Percentiles rank a stretch among this genome's conserved stretches.
phyloP scores from a whole-genome alignment of 2,888 invertebrate genomes.

The Augiades crinisus region DNA sequence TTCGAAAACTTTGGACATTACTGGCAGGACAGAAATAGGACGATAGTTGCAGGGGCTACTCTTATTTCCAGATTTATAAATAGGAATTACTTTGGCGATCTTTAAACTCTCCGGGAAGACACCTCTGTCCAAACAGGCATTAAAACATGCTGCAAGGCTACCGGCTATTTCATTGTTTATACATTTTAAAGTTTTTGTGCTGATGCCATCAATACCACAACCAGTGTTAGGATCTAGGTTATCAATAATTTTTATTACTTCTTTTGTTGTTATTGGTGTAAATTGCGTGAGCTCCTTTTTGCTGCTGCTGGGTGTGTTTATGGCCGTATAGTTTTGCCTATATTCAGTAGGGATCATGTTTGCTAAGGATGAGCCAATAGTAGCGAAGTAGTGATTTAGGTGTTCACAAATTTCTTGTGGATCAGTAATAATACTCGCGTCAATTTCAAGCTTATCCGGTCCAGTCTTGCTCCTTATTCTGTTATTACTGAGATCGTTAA shows the following conservation, averaged over 20 bases:
- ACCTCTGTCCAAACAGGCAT: not conserved
- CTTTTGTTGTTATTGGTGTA: not conserved
- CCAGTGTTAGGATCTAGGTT: not conserved
- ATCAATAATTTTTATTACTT: not conserved
- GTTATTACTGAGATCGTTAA: constrained; percentile 4
- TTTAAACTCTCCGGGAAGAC: not conserved
- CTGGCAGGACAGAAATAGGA: constrained; percentile 1
- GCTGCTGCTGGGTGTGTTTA: not conserved
- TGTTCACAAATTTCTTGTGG: constrained; percentile 5
- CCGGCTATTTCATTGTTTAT: not conserved
- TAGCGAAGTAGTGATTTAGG: constrained; percentile 4
- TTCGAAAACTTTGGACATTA: constrained; percentile 14
- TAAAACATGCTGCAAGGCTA: not conserved
- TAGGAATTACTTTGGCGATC: not conserved
- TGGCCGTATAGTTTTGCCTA: not conserved
- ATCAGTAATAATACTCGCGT: not conserved
- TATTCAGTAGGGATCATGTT: not conserved
- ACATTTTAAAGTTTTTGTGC: not conserved
- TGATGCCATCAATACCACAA: not conserved
- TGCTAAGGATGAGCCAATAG: constrained; percentile 7
- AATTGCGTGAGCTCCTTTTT: not conserved
- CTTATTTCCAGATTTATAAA: not conserved
- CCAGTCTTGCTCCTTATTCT: not conserved
- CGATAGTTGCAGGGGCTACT: too few species aligned
- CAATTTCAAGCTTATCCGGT: not conserved